Evolutionary conservation across 2,113 vertebrate species (phyloP).

Genomic region (Grammomys dolichurus): DNA sequence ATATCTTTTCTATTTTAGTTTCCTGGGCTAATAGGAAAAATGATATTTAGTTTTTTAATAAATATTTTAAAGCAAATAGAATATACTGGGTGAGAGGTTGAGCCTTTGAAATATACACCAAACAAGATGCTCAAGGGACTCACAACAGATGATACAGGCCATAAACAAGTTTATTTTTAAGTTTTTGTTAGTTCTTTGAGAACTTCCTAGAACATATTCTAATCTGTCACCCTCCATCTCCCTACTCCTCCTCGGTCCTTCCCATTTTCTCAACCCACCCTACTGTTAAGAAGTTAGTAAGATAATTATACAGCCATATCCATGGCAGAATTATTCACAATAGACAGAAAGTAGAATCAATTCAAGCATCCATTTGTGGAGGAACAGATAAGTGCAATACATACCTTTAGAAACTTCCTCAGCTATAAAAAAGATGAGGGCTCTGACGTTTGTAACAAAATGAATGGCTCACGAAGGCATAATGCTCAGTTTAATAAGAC

Average conservation of each 20-base stretch:
- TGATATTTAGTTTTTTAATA: not conserved
- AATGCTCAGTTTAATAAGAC: not conserved
- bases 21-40: not conserved
- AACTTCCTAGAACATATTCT: too few species aligned
- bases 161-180: not conserved
- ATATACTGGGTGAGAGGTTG: not conserved
- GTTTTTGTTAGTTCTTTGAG: not conserved
- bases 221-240: not conserved
- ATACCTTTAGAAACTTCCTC: not conserved
- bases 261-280: not conserved
- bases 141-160: not conserved
- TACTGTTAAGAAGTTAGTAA: not conserved
- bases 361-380: not conserved
- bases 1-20: not conserved
- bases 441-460: not conserved
- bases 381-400: not conserved
- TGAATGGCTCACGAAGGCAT: not conserved
- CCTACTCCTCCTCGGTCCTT: not conserved
- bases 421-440: too few species aligned
- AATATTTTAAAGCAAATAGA: constrained; percentile 27
- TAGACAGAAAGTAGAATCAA: not conserved
- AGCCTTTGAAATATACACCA: not conserved
- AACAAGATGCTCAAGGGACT: not conserved
- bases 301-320: not conserved
- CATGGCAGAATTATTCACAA: not conserved